Percentiles rank a stretch among this genome's conserved stretches.
phyloP scores from a whole-genome alignment of 2,113 vertebrate species.

The Crotalus horridus region DNA sequence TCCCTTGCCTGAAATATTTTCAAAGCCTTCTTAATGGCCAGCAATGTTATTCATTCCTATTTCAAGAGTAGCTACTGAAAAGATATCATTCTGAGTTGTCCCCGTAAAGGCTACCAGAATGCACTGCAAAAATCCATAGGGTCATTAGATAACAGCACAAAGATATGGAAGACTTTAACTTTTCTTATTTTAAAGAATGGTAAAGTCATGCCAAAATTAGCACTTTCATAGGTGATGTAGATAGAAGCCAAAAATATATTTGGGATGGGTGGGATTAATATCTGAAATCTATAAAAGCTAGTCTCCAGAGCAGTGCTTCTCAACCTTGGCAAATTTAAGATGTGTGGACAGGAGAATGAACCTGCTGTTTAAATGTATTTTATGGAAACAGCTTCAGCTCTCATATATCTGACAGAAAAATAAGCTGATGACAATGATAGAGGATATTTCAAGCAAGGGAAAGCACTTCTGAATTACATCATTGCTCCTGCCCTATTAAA shows the following conservation, averaged over 20 bases:
- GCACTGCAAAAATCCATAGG: background rate
- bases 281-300: background rate
- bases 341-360: background rate
- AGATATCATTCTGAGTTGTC: background rate
- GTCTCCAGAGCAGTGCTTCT: background rate
- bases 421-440: background rate
- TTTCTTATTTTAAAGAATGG: background rate
- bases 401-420: background rate
- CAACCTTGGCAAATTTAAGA: background rate
- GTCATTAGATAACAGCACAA: background rate
- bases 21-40: background rate
- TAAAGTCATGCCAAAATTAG: background rate
- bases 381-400: background rate
- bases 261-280: background rate
- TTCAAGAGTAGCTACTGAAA: background rate
- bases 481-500: slow-evolving; percentile 57
- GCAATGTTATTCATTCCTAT: background rate
- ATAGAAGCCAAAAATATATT: background rate
- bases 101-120: background rate
- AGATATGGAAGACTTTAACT: background rate
- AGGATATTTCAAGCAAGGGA: background rate
- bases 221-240: background rate
- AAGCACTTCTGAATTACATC: slow-evolving; percentile 58
- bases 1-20: background rate
- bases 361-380: background rate